phyloP scores from a whole-genome alignment of 2,797 vertebrate genomes.

The Microcaecilia unicolor region DNA sequence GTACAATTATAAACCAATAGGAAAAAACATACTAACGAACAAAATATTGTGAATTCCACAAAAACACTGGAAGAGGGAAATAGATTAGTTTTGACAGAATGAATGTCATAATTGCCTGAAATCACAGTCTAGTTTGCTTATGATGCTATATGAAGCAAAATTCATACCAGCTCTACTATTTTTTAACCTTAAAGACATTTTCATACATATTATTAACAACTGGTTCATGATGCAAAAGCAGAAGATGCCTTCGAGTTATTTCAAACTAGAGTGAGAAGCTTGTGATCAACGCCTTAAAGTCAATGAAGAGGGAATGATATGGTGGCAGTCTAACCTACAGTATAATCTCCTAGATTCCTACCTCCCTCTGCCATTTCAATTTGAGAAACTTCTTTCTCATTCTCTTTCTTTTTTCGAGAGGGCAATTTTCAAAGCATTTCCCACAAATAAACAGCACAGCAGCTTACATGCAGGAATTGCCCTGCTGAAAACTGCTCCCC shows the following conservation, averaged over 20 bases:
- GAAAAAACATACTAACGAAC: conserved; percentile 6
- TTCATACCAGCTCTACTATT: conserved; percentile 23
- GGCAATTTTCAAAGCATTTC: no score
- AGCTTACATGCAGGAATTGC: no score
- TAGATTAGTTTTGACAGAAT: conserved; percentile 14
- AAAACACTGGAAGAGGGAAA: conserved; percentile 11
- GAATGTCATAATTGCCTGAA: conserved; percentile 24
- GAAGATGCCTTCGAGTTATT: conserved; percentile 12
- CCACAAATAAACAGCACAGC: no score
- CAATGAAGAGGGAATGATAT: conserved; percentile 11
- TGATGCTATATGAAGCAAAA: conserved; percentile 35
- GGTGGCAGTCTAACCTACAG: no score
- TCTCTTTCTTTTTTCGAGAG: no score
- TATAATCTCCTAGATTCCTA: no score
- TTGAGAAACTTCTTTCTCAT: no score
- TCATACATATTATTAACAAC: conserved; percentile 35
- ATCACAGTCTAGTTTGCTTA: conserved; percentile 31
- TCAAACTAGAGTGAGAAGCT: conserved; percentile 22
- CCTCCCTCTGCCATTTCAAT: no score
- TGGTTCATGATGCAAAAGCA: conserved; percentile 30
- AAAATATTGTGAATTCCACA: conserved; percentile 17
- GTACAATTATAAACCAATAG: conserved; percentile 24
- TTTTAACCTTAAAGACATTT: conserved; percentile 21
- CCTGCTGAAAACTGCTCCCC: no score
- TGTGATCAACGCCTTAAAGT: conserved; percentile 29